A percentile compares a stretch with the other conserved stretches of the same genome.
These are phyloP conservation scores for Beroe ovata DNA, from an alignment of 37 sponge, comb jelly and placozoan genomes.

Conservation along the genomic window DNA sequence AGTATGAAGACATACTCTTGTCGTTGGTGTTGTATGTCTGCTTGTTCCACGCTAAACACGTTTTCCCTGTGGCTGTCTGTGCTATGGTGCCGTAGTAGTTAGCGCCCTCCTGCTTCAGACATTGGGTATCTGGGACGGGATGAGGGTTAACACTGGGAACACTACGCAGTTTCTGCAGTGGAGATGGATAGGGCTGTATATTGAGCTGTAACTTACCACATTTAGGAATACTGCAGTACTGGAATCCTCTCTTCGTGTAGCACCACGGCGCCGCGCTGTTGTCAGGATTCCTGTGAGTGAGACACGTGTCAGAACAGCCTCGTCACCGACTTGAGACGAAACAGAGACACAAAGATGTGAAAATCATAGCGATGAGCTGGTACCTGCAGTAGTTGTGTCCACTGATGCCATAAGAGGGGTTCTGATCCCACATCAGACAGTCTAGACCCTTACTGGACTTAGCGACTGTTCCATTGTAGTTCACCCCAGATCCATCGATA, in stretches of 20 bases:
- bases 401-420: slow-evolving; percentile 47
- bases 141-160: background rate
- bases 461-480: slow-evolving; percentile 38
- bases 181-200: background rate
- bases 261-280: slow-evolving; percentile 7
- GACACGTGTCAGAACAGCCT: too few relatives aligned
- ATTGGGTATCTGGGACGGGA: background rate
- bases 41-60: slow-evolving; percentile 8
- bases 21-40: slow-evolving; percentile 41
- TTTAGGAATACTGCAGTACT: slow-evolving; percentile 8
- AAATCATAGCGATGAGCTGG: too few relatives aligned
- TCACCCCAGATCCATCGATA: slow-evolving; percentile 26
- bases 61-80: slow-evolving; percentile 9
- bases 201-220: slow-evolving; percentile 7
- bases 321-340: too few relatives aligned
- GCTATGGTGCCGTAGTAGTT: slow-evolving; percentile 33
- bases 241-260: slow-evolving; percentile 14
- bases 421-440: slow-evolving; percentile 25
- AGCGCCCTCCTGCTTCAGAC: slow-evolving; percentile 28
- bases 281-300: slow-evolving; percentile 46
- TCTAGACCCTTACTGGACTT: background rate
- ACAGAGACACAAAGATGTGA: too few relatives aligned
- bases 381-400: slow-evolving; percentile 67
- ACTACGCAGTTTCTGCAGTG: background rate
- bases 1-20: slow-evolving; percentile 15